Base-by-base conservation (phyloP, 2,888 invertebrate genomes). In the Adelognathus sp. region DNA sequence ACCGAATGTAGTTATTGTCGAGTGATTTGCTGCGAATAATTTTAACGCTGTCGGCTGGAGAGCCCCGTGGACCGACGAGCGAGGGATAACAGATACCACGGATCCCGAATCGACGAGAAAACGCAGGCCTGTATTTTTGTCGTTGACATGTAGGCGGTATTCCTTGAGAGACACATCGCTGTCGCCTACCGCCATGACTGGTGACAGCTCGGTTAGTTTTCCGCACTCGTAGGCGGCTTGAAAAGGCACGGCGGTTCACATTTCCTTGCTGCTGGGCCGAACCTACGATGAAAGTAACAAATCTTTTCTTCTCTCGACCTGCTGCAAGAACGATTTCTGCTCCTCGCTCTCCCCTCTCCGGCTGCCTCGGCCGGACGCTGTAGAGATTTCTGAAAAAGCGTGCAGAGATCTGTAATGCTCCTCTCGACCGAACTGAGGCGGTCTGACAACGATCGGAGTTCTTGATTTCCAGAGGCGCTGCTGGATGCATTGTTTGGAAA, bases 51-150 rank as follows among this genome's bases (percentile, higher is more conserved):
- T 16, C 44, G 72, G 69, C 69, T 39, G 50, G 56, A 16, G 9
- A 6, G 54, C 1, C 27, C 24, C 3, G 11, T 7, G 29, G 11
- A 4, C 54, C 31, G n/a, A 52, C 3, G 16, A 24, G 36, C 44
- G 29, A 9, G 79, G 79, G 16, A 79, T 56, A n/a, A 71, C 52
- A 9, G 79, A 75, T 7, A 79, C 33, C 5, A 76, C 79, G 0
- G 82, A 80, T 0, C 80, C 81, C 5, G 82, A 75, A 27, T 85
- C 83, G 6, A 85, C 44, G 4, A 83, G 64, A 44, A 82, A 81
- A 9, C 16, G 7, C 6, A 27, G 3, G 11, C 3, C 18, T 3
- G n/a, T n/a, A 24, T 27, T 0, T 39, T 33, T 18, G 16, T 84
- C 82, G 3, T 18, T n/a, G 1, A 82, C 52, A 9, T 72, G 46